Base-by-base conservation (phyloP, 2,797 vertebrate genomes). In the Phaenicophaeus curvirostris region DNA sequence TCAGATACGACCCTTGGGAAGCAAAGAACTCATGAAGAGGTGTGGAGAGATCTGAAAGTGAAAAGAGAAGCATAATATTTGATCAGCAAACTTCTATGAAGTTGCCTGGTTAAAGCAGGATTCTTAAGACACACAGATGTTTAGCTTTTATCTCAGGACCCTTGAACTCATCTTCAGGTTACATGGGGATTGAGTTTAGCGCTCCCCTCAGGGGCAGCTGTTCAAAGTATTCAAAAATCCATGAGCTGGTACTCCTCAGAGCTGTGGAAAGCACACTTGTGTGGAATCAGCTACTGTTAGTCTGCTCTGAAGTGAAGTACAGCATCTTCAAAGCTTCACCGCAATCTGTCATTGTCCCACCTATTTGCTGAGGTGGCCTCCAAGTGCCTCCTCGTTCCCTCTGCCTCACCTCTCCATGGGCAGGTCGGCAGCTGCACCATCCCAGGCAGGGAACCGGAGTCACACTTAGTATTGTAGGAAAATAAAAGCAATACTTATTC, bases 31-130 rank as follows among this genome's bases (percentile, higher is more conserved):
- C 78, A 54, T 57, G 42, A 90, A 62, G 48, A 87, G 46, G 18
- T 55, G 35, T 71, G 53, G 85, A 35, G 44, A 89, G 31, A 90
- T 62, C 51, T 87, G 86, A 93, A 89, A 80, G 24, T 54, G 46
- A 73, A 86, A 90, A 89, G 11, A 8, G 63, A 82, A 90, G 39
- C 25, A 85, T 91, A 91, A 63, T 73, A 61, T 85, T 95, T 95
- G 83, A 96, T 94, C 71, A 69, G 66, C 37, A 78, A 71, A 66
- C 28, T 78, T 80, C 59, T 85, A 80, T 90, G 84, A 90, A 85
- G 65, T 44, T 82, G 8, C 57, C 28, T 66, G 51, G 74, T 73
- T 65, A 84, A 20, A 93, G 30, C 42, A 86, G 55, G 59, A 66
- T 69, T 62, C 67, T 62, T 65, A 78, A 84, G 74, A 86, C 61